These are phyloP conservation scores for Tetramorium simillimum DNA, from an alignment of 1,140 invertebrate species.

Conservation along the genomic window DNA sequence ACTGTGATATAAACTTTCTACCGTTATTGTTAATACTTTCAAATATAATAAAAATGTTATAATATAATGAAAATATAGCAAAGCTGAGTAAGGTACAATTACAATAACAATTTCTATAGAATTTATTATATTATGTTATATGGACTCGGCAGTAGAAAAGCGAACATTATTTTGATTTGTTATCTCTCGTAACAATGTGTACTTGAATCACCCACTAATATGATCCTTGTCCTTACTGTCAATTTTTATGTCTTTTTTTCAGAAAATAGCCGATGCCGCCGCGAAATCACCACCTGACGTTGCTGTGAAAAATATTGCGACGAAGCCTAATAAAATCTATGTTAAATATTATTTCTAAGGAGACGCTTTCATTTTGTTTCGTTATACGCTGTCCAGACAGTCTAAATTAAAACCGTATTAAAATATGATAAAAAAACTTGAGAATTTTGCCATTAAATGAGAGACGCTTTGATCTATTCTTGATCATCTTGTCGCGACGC, in stretches of 20 bases:
- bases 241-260: constrained; percentile 9
- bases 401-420: background rate
- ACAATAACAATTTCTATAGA: background rate
- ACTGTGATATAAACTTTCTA: background rate
- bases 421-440: background rate
- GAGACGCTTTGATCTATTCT: constrained; percentile 27
- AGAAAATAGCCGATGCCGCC: background rate
- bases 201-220: constrained; percentile 19
- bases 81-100: background rate
- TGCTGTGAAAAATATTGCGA: background rate
- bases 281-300: background rate
- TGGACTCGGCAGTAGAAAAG: background rate
- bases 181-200: constrained; percentile 41
- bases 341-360: background rate
- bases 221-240: background rate
- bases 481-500: background rate
- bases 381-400: background rate
- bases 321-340: background rate
- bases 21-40: background rate
- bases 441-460: constrained; percentile 12
- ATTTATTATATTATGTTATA: constrained; percentile 18
- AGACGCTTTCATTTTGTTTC: background rate
- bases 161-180: constrained; percentile 45
- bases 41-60: background rate
- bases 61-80: background rate